Evolutionary conservation across 2,888 invertebrate species (phyloP).

Genomic region (Agriopis marginaria): DNA sequence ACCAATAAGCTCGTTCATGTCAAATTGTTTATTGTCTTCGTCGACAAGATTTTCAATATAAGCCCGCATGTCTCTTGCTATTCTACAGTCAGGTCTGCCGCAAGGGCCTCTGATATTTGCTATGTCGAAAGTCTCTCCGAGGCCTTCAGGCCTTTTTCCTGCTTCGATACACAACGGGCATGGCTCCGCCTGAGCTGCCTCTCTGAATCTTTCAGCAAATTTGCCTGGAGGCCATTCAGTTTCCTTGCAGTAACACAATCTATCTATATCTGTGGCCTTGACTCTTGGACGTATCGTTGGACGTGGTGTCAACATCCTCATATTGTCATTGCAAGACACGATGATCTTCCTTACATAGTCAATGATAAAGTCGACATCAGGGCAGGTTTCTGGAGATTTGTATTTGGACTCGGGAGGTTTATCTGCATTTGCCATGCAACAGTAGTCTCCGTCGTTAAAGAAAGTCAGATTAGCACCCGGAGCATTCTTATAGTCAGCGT

Average conservation of each 20-base stretch:
- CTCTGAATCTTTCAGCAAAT: conserved; percentile 71
- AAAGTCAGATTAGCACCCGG: conserved; percentile 73
- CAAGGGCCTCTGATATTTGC: conserved; percentile 80
- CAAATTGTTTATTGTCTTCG: conserved; percentile 72
- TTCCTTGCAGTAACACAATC: conserved; percentile 76
- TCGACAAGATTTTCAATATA: conserved; percentile 76
- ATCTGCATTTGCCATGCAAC: conserved; percentile 73
- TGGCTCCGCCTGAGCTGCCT: conserved; percentile 65
- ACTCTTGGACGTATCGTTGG: conserved; percentile 72
- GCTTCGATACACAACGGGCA: conserved; percentile 72
- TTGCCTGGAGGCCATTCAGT: conserved; percentile 71
- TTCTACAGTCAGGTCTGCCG: conserved; percentile 75
- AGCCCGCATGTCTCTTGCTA: conserved; percentile 74
- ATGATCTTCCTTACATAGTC: conserved; percentile 79
- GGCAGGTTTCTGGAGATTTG: conserved; percentile 73
- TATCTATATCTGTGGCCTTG: conserved; percentile 79
- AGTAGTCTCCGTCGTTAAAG: conserved; percentile 73
- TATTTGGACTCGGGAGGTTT: conserved; percentile 75
- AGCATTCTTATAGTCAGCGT: conserved; percentile 76
- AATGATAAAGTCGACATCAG: conserved; percentile 72
- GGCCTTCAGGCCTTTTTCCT: conserved; percentile 53
- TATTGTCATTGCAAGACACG: conserved; percentile 79
- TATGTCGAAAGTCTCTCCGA: conserved; percentile 66
- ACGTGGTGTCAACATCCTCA: conserved; percentile 80
- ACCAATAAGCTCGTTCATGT: conserved; percentile 70